Evolutionary conservation across 1,140 invertebrate species (phyloP), one percentile per base, ranked within the genome.

Genomic region (Pseudomyrmex concolor): DNA sequence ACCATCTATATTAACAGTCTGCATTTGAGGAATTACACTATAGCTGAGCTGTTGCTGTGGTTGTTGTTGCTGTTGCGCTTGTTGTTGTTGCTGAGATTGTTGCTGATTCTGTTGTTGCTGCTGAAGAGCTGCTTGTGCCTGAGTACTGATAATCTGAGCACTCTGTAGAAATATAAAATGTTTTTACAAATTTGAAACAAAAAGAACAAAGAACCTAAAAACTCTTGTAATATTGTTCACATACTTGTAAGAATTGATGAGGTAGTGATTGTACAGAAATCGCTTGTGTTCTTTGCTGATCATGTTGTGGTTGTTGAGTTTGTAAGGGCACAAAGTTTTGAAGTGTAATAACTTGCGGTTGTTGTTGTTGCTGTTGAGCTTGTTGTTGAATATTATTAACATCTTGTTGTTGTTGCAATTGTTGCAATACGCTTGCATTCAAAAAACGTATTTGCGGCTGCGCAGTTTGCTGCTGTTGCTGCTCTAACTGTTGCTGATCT

Each of bases 1-100:
- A 0, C 98, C 98, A 93, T 98, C 98, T 7, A 99, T 97, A 22
- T 97, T 98, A 9, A 99, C 97, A 0, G 97, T 97, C 93, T 98
- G 98, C 95, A 98, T 96, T 54, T 96, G 96, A 43, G 95, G 94
- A 48, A 96, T 94, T 2, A 96, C 94, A 83, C 95, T 97, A 91
- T 97, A 97, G 15, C 96, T 96, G 73, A 93, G 90, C 90, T 92
- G 94, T 89, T 91, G 93, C 89, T 95, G 94, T 84, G 94, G 93
- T 78, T 92, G 93, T 34, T 94, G 92, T 77, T 92, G 93, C 34
- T 86, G 92, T 72, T 85, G 86, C 45, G 95, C 93, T 78, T 94
- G 92, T 50, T 89, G 91, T 90, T 91, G 94, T 89, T 54, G 54
- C 48, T 95, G 92, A 17, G 94, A 93, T 92, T 95, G 94, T 84